Base-by-base conservation (phyloP, 1,140 invertebrate genomes). In the Mamestra configurata region DNA sequence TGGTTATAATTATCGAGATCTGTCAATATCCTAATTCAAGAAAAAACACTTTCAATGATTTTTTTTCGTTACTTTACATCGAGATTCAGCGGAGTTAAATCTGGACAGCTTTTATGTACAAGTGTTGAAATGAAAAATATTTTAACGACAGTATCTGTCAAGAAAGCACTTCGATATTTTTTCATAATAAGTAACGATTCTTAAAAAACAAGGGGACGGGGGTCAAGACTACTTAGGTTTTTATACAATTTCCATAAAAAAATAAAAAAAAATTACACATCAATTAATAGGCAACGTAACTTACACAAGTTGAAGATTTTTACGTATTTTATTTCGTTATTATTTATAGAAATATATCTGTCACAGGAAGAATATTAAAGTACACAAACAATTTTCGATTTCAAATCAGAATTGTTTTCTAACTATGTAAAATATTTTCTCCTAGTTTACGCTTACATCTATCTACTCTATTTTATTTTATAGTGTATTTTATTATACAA, bases 61-160 rank as follows among this genome's bases (percentile, higher is more conserved):
- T 86, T 79, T 79, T 86, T 75, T 46, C 71, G 51, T 64, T 76
- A 64, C 31, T 83, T 81, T 66, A 83, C 70, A 79, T 61, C 66
- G 51, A 82, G 40, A 71, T 66, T 57, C 51, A 53, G 59, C 57
- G 40, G 73, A 59, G 35, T 37, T 75, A 59, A 76, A 76, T 22
- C 57, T 79, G 31, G 77, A 78, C 70, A 75, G 68, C 70, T 64
- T 77, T 59, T 84, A 87, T 83, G 61, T 85, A 85, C 85, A 84
- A 37, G 46, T 75, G 64, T 80, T 77, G 20, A 76, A 81, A 73
- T 86, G n/a, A 22, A 84, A 80, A 87, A 85, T 79, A 79, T 88
- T 93, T 93, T 94, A 89, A 86, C 86, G 92, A 94, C 92, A 94
- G 90, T 81, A 84, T 91, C 91, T 93, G 91, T 93, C 92, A 84